These are phyloP conservation scores for Belonocnema kinseyi DNA, from an alignment of 1,140 invertebrate species.

Conservation along the genomic window DNA sequence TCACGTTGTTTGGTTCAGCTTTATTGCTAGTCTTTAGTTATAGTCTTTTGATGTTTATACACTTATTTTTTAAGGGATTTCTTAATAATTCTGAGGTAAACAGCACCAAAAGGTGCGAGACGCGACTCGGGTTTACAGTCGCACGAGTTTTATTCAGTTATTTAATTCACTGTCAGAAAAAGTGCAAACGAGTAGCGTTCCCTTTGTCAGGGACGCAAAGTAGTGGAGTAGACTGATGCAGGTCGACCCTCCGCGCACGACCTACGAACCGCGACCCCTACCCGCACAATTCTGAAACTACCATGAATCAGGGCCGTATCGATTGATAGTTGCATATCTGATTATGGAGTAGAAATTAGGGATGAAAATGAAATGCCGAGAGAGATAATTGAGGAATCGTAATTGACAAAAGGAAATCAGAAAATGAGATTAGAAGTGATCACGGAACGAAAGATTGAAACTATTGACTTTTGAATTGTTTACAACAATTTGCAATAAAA, in stretches of 20 bases:
- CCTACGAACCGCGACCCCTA: slow-evolving; percentile 61
- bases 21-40: background rate
- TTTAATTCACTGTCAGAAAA: background rate
- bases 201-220: slow-evolving; percentile 58
- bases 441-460: too few species aligned
- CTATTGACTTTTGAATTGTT: too few species aligned
- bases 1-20: slow-evolving; percentile 9
- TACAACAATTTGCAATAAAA: too few species aligned
- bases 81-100: background rate
- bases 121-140: background rate
- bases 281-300: slow-evolving; percentile 41
- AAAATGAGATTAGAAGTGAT: too few species aligned
- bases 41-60: background rate
- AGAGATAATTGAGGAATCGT: too few species aligned
- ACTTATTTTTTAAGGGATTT: background rate
- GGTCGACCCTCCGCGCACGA: slow-evolving; percentile 53
- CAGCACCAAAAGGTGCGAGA: background rate
- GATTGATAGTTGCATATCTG: background rate
- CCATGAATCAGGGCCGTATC: slow-evolving; percentile 45
- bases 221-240: slow-evolving; percentile 59
- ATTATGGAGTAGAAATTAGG: background rate
- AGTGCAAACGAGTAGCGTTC: slow-evolving; percentile 46
- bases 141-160: slow-evolving; percentile 1
- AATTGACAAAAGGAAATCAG: too few species aligned
- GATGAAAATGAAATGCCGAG: too few species aligned